Conservation (phyloP, 1,140 invertebrate genomes). For the Drosophila rhopaloa region DNA sequence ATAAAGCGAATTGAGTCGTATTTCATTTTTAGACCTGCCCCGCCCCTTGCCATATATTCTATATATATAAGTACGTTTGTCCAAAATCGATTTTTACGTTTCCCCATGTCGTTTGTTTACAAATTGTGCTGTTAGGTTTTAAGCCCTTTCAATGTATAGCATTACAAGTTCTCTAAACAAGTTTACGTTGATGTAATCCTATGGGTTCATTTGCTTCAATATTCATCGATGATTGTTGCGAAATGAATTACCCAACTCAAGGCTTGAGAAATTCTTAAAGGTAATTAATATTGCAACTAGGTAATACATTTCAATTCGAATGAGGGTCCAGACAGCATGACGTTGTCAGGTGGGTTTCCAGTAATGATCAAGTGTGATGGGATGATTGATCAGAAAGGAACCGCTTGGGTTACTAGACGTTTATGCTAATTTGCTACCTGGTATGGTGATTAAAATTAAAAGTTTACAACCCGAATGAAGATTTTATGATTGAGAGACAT, state of each 20-base stretch:
- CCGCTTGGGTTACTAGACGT: background rate
- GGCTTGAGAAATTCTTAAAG: constrained; percentile 28
- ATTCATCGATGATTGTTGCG: background rate
- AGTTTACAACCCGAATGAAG: background rate
- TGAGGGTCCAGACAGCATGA: constrained; percentile 10
- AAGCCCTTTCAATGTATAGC: background rate
- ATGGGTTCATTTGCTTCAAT: constrained; percentile 10
- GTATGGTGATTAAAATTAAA: constrained; percentile 1
- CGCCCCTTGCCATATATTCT: background rate
- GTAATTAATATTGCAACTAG: constrained; percentile 34
- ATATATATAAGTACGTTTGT: background rate
- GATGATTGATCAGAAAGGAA: constrained; percentile 28
- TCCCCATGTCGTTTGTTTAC: constrained; percentile 18
- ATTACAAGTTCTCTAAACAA: constrained; percentile 3
- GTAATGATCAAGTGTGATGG: constrained; percentile 16
- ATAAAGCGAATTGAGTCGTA: constrained; percentile 49
- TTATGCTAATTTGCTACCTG: constrained; percentile 17
- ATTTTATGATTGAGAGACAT: background rate
- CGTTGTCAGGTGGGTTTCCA: constrained; percentile 10
- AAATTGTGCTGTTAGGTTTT: background rate
- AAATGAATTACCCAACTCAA: constrained; percentile 27
- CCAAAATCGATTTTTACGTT: constrained; percentile 1
- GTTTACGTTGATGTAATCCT: constrained; percentile 26
- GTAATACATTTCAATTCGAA: constrained; percentile 29
- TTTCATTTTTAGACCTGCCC: constrained; percentile 40